Conservation (phyloP, 92 coral and sea anemone species). For the Zoanthus sociatus region DNA sequence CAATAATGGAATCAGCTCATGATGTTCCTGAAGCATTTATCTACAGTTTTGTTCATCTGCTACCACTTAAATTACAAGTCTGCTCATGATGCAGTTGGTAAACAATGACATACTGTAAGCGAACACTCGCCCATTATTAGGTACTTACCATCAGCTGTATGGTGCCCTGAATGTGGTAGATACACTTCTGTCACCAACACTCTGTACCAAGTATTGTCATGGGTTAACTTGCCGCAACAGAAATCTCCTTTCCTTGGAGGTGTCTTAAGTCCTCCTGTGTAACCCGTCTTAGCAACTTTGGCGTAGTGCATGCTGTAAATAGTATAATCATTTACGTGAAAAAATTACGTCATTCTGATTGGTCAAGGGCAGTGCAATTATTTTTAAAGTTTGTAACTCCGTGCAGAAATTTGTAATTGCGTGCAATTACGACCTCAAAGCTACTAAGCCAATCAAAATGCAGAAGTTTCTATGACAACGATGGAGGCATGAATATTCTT, state of each 20-base stretch:
- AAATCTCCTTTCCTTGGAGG: slow-evolving; percentile 82
- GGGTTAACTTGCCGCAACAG: slow-evolving; percentile 89
- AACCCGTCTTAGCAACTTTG: slow-evolving; percentile 84
- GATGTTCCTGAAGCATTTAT: no score
- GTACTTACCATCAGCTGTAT: neutral
- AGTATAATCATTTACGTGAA: neutral
- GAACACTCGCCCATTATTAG: neutral
- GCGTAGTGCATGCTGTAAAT: slow-evolving; percentile 87
- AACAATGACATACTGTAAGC: neutral
- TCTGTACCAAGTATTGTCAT: slow-evolving; percentile 96
- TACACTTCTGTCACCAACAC: slow-evolving; percentile 80
- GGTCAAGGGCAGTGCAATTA: no score
- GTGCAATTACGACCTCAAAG: no score
- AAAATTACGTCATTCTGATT: no score
- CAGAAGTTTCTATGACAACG: no score
- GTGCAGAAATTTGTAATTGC: no score
- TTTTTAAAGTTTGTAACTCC: no score
- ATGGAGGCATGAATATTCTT: no score
- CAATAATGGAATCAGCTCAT: no score
- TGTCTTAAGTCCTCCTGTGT: slow-evolving; percentile 85
- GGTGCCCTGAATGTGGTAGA: slow-evolving; percentile 41
- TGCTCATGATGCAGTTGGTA: neutral
- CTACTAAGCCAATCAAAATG: no score
- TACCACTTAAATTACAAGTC: neutral
- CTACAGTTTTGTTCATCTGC: no score